These are phyloP conservation scores for Mnemiopsis leidyi DNA, from an alignment of 37 sponge, comb jelly and placozoan species.

Conservation along the genomic window DNA sequence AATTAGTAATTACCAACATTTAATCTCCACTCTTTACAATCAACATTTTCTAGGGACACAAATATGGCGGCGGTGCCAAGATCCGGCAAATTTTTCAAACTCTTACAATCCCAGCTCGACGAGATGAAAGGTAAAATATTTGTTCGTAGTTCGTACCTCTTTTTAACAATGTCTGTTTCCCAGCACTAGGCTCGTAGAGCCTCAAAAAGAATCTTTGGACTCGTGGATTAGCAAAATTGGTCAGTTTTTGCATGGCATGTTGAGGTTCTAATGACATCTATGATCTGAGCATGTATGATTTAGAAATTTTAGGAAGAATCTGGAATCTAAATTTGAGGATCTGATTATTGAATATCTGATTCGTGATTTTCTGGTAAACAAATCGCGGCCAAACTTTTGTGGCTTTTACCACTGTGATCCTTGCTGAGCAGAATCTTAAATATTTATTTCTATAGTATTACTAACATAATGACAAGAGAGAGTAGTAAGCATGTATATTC, in stretches of 20 bases:
- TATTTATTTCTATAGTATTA: no score
- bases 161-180: neutral
- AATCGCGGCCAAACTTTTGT: no score
- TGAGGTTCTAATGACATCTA: neutral
- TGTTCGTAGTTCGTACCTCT: neutral
- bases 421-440: no score
- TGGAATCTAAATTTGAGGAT: no score
- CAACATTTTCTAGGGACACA: neutral
- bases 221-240: neutral
- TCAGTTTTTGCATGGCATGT: conserved; percentile 15
- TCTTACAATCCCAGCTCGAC: conserved; percentile 62
- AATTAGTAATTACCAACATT: no score
- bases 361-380: no score
- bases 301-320: neutral
- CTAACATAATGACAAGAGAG: no score
- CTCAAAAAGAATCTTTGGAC: conserved; percentile 41
- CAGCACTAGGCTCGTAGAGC: conserved; percentile 21
- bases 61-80: conserved; percentile 7
- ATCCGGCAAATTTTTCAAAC: conserved; percentile 61
- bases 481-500: no score
- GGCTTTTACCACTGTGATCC: no score
- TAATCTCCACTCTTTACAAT: no score
- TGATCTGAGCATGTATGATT: neutral
- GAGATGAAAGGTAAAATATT: conserved; percentile 34
- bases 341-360: no score